Percentiles rank a stretch among this genome's conserved stretches.
Conservation (phyloP, 2,888 invertebrate species). For the Hoplodrina blanda region DNA sequence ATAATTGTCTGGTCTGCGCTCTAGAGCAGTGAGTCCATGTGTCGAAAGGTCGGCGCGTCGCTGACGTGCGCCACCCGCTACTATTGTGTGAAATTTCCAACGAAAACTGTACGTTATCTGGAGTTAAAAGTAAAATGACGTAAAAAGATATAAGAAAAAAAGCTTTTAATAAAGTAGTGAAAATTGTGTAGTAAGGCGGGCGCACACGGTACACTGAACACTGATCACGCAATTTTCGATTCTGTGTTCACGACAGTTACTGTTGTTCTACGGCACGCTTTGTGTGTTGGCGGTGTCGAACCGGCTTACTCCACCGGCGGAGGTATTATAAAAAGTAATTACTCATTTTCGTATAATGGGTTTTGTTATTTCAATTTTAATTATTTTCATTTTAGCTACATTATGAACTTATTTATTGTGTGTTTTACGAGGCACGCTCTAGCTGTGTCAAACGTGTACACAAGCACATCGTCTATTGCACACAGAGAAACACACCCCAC, state of each 20-base stretch:
- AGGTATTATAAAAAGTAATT: conserved; percentile 47
- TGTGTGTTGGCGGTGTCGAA: conserved; percentile 11
- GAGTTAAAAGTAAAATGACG: conserved; percentile 11
- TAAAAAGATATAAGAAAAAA: conserved; percentile 15
- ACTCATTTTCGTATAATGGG: conserved; percentile 52
- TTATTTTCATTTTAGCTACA: conserved; percentile 35
- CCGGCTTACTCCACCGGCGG: conserved; percentile 4
- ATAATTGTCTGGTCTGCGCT: too few species aligned
- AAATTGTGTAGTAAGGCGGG: conserved; percentile 10
- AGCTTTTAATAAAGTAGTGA: conserved; percentile 29
- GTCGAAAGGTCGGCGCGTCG: too few species aligned
- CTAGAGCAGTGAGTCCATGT: too few species aligned
- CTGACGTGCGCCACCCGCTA: too few species aligned
- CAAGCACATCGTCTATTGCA: too few species aligned
- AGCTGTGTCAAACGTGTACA: too few species aligned
- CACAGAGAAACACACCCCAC: too few species aligned
- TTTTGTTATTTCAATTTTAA: conserved; percentile 52
- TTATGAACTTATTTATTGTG: conserved; percentile 31
- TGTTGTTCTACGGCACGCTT: conserved; percentile 5
- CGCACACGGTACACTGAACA: conserved; percentile 20
- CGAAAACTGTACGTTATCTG: not conserved
- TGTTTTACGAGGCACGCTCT: conserved; percentile 18
- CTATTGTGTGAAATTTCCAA: not conserved
- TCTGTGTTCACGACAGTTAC: conserved; percentile 2
- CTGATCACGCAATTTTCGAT: conserved; percentile 33